Percentiles rank a stretch among this genome's conserved stretches.
Conservation (phyloP, 2,888 invertebrate genomes). For the Prenolepis imparis region DNA sequence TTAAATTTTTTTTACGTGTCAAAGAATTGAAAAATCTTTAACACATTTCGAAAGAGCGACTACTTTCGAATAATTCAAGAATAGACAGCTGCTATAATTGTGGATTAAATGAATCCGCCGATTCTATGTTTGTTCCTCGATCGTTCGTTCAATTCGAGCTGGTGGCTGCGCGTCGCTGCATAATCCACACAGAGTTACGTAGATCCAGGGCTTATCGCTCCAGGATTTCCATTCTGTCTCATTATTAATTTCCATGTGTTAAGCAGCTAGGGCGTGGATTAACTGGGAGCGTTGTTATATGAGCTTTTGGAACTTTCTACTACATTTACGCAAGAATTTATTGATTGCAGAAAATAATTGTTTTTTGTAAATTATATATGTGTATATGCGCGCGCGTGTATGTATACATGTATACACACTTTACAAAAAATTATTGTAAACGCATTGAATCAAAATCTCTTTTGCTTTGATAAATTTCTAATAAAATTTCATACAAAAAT, state of each 20-base stretch:
- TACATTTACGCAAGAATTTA: conserved; percentile 57
- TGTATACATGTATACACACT: neutral
- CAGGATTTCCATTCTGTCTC: conserved; percentile 76
- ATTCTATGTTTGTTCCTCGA: conserved; percentile 71
- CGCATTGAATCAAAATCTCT: conserved; percentile 3
- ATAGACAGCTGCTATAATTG: conserved; percentile 40
- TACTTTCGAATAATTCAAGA: conserved; percentile 23
- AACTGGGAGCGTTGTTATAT: conserved; percentile 68
- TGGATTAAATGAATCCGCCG: conserved; percentile 65
- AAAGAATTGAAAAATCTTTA: conserved; percentile 30
- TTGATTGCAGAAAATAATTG: conserved; percentile 67
- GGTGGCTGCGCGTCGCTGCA: conserved; percentile 61
- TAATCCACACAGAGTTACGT: conserved; percentile 72
- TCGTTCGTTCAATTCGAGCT: conserved; percentile 70
- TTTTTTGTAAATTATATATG: conserved; percentile 35
- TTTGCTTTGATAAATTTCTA: conserved; percentile 12
- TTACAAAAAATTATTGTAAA: neutral
- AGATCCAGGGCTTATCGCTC: conserved; percentile 74
- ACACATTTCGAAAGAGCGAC: conserved; percentile 5
- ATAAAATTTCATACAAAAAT: neutral
- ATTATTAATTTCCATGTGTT: conserved; percentile 77
- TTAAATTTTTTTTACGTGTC: neutral
- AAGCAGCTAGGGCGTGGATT: conserved; percentile 70
- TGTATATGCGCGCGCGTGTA: neutral
- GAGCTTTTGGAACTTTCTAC: conserved; percentile 61